A percentile compares a stretch with the other conserved stretches of the same genome.
phyloP scores from a whole-genome alignment of 2,888 invertebrate genomes.

The Drosophila kanekoi region DNA sequence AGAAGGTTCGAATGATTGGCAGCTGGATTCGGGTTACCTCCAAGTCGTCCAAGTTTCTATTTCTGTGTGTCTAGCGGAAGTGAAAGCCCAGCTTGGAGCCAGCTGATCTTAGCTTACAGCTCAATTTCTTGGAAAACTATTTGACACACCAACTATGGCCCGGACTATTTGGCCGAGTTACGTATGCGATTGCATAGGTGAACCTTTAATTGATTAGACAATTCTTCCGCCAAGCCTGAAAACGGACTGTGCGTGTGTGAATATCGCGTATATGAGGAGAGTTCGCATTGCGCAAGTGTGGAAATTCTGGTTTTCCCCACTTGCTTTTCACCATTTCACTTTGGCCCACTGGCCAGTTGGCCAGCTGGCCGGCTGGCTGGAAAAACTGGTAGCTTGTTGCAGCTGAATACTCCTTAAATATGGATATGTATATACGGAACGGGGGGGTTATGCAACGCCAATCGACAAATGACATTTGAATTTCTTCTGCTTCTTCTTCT shows the following conservation, averaged over 20 bases:
- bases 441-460: conserved; percentile 16
- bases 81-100: neutral
- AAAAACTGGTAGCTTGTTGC: conserved; percentile 46
- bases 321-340: conserved; percentile 17
- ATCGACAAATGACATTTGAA: conserved; percentile 35
- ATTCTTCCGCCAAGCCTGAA: conserved; percentile 23
- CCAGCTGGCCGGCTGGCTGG: conserved; percentile 23
- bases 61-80: no score
- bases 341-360: conserved; percentile 35
- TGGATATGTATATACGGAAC: conserved; percentile 21
- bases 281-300: conserved; percentile 41
- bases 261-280: conserved; percentile 2
- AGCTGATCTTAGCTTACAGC: no score
- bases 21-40: no score
- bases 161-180: neutral
- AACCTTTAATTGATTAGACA: neutral
- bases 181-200: neutral
- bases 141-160: no score
- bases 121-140: neutral
- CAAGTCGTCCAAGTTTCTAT: no score
- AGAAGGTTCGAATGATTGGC: no score
- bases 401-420: conserved; percentile 5
- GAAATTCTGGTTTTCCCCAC: conserved; percentile 40
- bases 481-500: conserved; percentile 5
- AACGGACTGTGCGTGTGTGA: neutral